Conservation (phyloP, 2,888 invertebrate species). For the Dynastes grantii region DNA sequence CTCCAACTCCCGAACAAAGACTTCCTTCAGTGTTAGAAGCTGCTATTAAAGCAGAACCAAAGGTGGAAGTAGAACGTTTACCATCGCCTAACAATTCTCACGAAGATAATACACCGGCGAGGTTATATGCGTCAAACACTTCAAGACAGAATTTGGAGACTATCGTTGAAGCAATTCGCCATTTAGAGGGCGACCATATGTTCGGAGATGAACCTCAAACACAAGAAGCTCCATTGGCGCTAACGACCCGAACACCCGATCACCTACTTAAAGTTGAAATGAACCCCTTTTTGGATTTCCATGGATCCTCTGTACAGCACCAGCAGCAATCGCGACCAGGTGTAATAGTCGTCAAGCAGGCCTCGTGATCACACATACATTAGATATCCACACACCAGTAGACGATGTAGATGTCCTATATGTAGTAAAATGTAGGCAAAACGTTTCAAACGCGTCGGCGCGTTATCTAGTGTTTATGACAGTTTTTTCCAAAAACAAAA, state of each 20-base stretch:
- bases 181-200: slow-evolving; percentile 96
- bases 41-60: slow-evolving; percentile 90
- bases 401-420: slow-evolving; percentile 50
- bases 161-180: slow-evolving; percentile 98
- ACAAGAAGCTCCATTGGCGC: slow-evolving; percentile 75
- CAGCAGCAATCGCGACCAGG: slow-evolving; percentile 86
- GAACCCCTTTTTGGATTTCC: slow-evolving; percentile 77
- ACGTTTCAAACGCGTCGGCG: slow-evolving; percentile 53
- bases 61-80: slow-evolving; percentile 83
- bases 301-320: slow-evolving; percentile 69
- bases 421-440: slow-evolving; percentile 56
- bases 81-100: slow-evolving; percentile 73
- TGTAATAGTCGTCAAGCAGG: slow-evolving; percentile 91
- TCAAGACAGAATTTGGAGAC: slow-evolving; percentile 97
- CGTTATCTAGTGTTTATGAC: slow-evolving; percentile 52
- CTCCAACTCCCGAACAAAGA: slow-evolving; percentile 68
- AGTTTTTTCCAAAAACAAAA: slow-evolving; percentile 38
- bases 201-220: slow-evolving; percentile 78
- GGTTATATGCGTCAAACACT: slow-evolving; percentile 78
- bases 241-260: slow-evolving; percentile 70
- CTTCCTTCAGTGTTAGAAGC: slow-evolving; percentile 85
- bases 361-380: slow-evolving; percentile 79
- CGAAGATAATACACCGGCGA: slow-evolving; percentile 71
- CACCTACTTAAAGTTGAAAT: slow-evolving; percentile 74
- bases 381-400: slow-evolving; percentile 61